Evolutionary conservation across 2,888 invertebrate species (phyloP).

Genomic region (Heliconius cydno): DNA sequence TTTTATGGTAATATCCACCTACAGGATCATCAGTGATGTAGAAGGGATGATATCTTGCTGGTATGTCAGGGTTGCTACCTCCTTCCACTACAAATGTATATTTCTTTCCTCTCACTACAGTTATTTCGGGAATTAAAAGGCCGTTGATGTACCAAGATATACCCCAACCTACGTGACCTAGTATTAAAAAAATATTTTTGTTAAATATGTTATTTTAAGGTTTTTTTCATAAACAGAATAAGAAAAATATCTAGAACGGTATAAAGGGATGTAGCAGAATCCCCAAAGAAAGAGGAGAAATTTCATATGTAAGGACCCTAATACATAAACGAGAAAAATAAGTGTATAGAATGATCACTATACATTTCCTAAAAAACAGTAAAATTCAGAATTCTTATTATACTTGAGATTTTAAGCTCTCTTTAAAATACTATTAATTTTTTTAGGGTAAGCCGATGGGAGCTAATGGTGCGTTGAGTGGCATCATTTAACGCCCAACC

Average conservation of each 20-base stretch:
- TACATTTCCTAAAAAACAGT: no score
- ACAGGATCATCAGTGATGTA: slow-evolving; percentile 96
- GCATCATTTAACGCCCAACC: no score
- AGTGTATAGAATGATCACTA: no score
- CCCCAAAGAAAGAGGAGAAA: no score
- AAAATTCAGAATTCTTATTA: no score
- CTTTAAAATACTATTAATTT: no score
- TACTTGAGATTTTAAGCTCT: no score
- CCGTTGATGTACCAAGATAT: slow-evolving; percentile 98
- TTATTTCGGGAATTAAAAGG: slow-evolving; percentile 94
- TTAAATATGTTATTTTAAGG: background rate
- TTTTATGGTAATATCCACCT: slow-evolving; percentile 94
- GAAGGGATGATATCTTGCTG: slow-evolving; percentile 95
- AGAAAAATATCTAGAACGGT: background rate
- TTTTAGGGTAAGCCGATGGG: no score
- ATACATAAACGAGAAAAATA: no score
- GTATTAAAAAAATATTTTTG: background rate
- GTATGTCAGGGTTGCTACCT: slow-evolving; percentile 89
- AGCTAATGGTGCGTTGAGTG: no score
- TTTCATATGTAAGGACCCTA: no score
- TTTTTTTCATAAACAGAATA: background rate
- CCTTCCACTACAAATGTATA: slow-evolving; percentile 96
- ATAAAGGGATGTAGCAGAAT: background rate
- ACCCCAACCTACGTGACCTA: slow-evolving; percentile 97
- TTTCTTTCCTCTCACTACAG: slow-evolving; percentile 92